phyloP scores from a whole-genome alignment of 2,888 invertebrate species.

The Eucera pruinosa region DNA sequence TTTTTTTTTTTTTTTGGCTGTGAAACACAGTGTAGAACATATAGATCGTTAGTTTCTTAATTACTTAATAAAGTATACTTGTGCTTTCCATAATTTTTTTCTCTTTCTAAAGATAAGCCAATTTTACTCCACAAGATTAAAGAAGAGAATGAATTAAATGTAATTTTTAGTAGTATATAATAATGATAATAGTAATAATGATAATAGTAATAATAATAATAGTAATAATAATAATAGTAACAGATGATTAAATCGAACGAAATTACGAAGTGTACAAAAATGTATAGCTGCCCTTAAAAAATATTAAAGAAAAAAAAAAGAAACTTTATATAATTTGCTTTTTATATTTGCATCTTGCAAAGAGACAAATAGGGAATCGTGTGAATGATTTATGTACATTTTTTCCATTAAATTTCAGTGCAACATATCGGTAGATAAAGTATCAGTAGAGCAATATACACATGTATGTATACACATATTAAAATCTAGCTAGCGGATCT shows the following conservation, averaged over 20 bases:
- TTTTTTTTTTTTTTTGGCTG: too few species aligned
- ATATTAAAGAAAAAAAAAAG: background rate
- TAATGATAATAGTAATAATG: too few species aligned
- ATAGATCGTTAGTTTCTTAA: slow-evolving; percentile 18
- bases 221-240: too few species aligned
- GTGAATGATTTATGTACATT: slow-evolving; percentile 65
- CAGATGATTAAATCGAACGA: background rate
- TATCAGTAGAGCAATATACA: slow-evolving; percentile 62
- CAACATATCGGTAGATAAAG: slow-evolving; percentile 59
- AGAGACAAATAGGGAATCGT: slow-evolving; percentile 41
- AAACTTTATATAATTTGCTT: slow-evolving; percentile 33
- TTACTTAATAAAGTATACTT: slow-evolving; percentile 12
- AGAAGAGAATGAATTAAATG: background rate
- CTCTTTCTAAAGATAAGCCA: background rate
- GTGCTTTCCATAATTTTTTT: slow-evolving; percentile 20
- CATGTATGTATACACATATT: slow-evolving; percentile 56
- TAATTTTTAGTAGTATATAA: background rate
- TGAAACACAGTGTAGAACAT: slow-evolving; percentile 7
- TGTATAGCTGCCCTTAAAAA: slow-evolving; percentile 3
- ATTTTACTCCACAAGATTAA: slow-evolving; percentile 7
- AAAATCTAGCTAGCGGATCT: slow-evolving; percentile 54
- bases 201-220: too few species aligned
- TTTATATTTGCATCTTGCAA: slow-evolving; percentile 64
- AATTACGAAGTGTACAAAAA: slow-evolving; percentile 14
- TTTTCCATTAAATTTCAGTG: slow-evolving; percentile 44